Evolutionary conservation across 23 tunicate genomes (phyloP).

Genomic region (Ascidia mentula): DNA sequence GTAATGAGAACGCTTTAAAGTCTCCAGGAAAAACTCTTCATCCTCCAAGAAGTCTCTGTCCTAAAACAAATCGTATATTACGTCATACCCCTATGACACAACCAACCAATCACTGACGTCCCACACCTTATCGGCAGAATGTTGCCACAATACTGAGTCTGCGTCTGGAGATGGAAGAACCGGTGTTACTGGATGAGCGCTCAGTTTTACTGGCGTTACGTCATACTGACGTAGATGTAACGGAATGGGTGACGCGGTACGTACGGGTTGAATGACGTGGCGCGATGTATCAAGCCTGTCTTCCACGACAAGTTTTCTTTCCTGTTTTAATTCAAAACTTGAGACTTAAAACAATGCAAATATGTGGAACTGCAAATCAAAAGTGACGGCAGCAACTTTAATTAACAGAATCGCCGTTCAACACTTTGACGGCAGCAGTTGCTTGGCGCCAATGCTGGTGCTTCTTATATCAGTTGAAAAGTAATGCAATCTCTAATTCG

Average conservation of each 20-base stretch:
- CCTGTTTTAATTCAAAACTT: too few species aligned
- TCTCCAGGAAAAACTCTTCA: constrained; percentile 69
- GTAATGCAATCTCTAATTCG: too few species aligned
- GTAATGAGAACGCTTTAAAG: constrained; percentile 54
- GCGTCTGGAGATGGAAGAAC: constrained; percentile 15
- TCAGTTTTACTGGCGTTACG: constrained; percentile 20
- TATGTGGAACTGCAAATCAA: too few species aligned
- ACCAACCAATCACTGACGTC: too few species aligned
- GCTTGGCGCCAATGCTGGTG: too few species aligned
- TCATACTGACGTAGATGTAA: constrained; percentile 12
- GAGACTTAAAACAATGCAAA: too few species aligned
- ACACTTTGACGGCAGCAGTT: too few species aligned
- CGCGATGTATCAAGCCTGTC: constrained; percentile 28
- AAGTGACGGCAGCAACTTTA: too few species aligned
- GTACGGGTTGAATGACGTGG: not conserved
- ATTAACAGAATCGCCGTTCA: too few species aligned
- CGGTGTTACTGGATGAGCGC: constrained; percentile 16
- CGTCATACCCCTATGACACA: too few species aligned
- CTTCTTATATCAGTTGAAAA: too few species aligned
- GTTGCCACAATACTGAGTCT: constrained; percentile 37
- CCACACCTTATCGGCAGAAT: constrained; percentile 37
- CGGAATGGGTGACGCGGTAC: not conserved
- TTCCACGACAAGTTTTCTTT: constrained; percentile 51
- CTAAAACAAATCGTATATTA: too few species aligned
- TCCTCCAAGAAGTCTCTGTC: constrained; percentile 79